Conservation (phyloP, 2,888 invertebrate genomes). For the Amphipoea lucens region DNA sequence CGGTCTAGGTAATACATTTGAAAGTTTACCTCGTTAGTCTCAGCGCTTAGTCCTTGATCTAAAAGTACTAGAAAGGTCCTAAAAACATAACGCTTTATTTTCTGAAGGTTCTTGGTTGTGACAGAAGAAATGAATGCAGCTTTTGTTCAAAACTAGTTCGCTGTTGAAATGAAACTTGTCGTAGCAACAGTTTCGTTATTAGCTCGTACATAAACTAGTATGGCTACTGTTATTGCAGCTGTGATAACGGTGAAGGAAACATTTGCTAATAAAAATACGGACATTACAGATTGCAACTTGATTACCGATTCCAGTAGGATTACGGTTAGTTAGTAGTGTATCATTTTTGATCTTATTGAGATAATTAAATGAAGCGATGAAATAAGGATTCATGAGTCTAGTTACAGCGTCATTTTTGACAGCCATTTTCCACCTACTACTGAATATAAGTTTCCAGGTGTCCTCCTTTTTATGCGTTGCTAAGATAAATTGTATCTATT, state of each 20-base stretch:
- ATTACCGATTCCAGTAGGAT: neutral
- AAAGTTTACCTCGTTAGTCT: conserved; percentile 57
- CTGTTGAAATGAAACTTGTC: conserved; percentile 34
- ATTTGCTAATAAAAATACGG: conserved; percentile 4
- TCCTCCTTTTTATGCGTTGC: too few species aligned
- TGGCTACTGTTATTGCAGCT: conserved; percentile 27
- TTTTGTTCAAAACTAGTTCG: conserved; percentile 29
- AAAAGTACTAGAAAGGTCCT: conserved; percentile 31
- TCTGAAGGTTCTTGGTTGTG: conserved; percentile 3
- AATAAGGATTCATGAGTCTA: neutral
- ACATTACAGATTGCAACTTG: neutral
- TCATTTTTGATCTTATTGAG: neutral
- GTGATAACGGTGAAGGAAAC: conserved; percentile 10
- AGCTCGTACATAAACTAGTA: conserved; percentile 26
- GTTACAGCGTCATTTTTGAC: neutral
- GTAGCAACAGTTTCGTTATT: conserved; percentile 27
- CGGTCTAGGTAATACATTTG: conserved; percentile 53
- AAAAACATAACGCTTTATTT: neutral
- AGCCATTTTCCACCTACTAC: too few species aligned
- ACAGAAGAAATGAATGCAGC: conserved; percentile 13
- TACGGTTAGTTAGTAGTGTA: neutral
- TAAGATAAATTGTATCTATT: neutral
- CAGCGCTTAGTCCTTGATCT: conserved; percentile 42
- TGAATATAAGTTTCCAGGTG: too few species aligned
- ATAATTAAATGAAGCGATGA: neutral